Percentiles rank a stretch among this genome's conserved stretches.
Conservation (phyloP, 2,888 invertebrate species). For the Polylopha cassiicola region DNA sequence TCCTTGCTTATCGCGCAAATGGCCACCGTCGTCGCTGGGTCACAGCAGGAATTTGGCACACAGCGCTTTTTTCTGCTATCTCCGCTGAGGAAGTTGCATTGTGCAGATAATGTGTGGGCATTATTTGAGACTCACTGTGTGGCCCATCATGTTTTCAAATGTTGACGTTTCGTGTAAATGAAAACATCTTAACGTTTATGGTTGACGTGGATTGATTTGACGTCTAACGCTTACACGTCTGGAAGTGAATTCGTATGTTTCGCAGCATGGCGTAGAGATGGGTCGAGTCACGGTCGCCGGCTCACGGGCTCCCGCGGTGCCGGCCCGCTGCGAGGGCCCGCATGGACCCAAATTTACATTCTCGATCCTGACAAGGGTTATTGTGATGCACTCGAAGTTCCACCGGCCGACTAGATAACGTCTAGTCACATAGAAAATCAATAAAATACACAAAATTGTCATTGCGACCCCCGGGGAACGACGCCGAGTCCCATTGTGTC, state of each 20-base stretch:
- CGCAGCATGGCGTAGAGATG: conserved; percentile 66
- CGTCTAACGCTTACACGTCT: conserved; percentile 49
- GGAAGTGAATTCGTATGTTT: conserved; percentile 71
- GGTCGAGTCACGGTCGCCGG: conserved; percentile 55
- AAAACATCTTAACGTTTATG: conserved; percentile 35
- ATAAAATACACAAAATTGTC: conserved; percentile 52
- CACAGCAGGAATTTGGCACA: conserved; percentile 35
- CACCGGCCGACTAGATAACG: conserved; percentile 39
- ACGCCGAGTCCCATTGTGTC: conserved; percentile 32
- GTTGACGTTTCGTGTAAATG: conserved; percentile 42
- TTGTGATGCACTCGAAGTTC: conserved; percentile 35
- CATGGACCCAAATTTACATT: conserved; percentile 64
- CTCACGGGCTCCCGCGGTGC: conserved; percentile 53
- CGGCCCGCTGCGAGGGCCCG: conserved; percentile 45
- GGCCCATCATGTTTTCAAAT: conserved; percentile 44
- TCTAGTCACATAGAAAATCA: conserved; percentile 48
- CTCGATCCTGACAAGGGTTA: conserved; percentile 49
- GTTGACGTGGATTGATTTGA: conserved; percentile 63
- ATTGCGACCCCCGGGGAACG: conserved; percentile 38
- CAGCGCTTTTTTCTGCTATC: conserved; percentile 29
- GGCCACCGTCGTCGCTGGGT: conserved; percentile 31
- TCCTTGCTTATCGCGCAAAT: conserved; percentile 27
- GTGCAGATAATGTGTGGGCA: conserved; percentile 31
- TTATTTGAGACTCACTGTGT: conserved; percentile 43
- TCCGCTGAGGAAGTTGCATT: conserved; percentile 24